Conservation (phyloP, 2,113 vertebrate species). For the Rhinoderma darwinii region DNA sequence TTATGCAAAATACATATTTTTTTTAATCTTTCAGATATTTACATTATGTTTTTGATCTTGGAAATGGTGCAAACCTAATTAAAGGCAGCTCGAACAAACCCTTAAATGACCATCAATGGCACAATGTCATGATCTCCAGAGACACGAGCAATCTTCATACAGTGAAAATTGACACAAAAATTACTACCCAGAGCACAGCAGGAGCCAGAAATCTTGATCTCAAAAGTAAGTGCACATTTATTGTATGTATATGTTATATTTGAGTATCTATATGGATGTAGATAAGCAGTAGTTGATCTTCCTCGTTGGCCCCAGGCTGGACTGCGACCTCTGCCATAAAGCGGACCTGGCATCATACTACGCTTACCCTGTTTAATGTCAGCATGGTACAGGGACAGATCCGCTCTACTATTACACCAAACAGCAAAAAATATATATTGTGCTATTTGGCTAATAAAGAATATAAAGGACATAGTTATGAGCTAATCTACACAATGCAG, state of each 20-base stretch:
- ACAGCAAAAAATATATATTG: too few relatives aligned
- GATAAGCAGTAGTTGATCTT: too few relatives aligned
- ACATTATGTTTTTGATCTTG: slow-evolving; percentile 95
- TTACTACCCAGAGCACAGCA: slow-evolving; percentile 91
- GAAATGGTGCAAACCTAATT: slow-evolving; percentile 95
- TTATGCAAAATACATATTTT: slow-evolving; percentile 39
- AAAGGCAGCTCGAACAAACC: slow-evolving; percentile 97
- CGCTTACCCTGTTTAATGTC: too few relatives aligned
- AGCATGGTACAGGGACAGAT: too few relatives aligned
- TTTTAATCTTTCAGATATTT: slow-evolving; percentile 83
- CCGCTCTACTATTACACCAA: too few relatives aligned
- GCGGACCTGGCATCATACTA: too few relatives aligned
- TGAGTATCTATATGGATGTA: not conserved
- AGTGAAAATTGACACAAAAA: slow-evolving; percentile 95
- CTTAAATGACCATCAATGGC: slow-evolving; percentile 97
- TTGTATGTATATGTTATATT: not conserved
- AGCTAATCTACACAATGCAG: too few relatives aligned
- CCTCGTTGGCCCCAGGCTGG: too few relatives aligned
- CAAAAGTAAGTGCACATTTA: slow-evolving; percentile 82
- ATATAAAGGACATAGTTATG: too few relatives aligned
- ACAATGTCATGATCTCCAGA: slow-evolving; percentile 95
- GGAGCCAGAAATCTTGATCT: slow-evolving; percentile 96
- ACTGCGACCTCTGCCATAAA: too few relatives aligned
- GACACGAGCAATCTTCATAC: slow-evolving; percentile 96
- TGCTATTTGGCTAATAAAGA: too few relatives aligned